Evolutionary conservation across 1,140 invertebrate species (phyloP).

Genomic region (Bombus turneri): DNA sequence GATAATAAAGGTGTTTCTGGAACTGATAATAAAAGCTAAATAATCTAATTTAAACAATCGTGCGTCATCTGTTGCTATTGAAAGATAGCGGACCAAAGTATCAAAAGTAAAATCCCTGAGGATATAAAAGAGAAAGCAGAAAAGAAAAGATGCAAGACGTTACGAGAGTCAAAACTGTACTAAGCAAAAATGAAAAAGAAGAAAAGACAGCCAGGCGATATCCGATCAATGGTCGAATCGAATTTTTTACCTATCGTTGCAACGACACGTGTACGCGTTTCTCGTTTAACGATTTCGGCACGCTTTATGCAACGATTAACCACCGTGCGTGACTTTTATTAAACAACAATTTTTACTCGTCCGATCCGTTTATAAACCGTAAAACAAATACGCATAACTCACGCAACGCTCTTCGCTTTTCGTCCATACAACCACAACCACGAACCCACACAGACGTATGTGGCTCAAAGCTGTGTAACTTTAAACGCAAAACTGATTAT

Average conservation of each 20-base stretch:
- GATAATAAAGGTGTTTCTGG: no score
- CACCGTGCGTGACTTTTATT: constrained; percentile 39
- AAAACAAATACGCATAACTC: neutral
- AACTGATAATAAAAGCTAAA: no score
- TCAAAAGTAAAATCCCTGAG: no score
- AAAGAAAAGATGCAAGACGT: neutral
- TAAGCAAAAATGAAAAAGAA: neutral
- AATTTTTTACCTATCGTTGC: constrained; percentile 16
- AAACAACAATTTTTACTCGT: constrained; percentile 27
- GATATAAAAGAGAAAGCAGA: neutral
- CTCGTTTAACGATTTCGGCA: constrained; percentile 18
- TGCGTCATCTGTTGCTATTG: no score
- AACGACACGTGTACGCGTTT: constrained; percentile 2
- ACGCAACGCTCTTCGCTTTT: neutral
- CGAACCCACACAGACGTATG: no score
- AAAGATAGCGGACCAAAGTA: no score
- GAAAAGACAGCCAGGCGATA: neutral
- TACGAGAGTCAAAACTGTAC: neutral
- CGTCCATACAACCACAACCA: neutral
- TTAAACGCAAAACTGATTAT: neutral
- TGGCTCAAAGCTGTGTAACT: neutral
- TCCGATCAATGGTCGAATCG: neutral
- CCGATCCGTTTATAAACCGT: constrained; percentile 6
- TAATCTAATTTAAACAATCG: no score
- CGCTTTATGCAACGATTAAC: constrained; percentile 43